Conservation (phyloP, 2,888 invertebrate genomes). For the Campopleginae sp. region DNA sequence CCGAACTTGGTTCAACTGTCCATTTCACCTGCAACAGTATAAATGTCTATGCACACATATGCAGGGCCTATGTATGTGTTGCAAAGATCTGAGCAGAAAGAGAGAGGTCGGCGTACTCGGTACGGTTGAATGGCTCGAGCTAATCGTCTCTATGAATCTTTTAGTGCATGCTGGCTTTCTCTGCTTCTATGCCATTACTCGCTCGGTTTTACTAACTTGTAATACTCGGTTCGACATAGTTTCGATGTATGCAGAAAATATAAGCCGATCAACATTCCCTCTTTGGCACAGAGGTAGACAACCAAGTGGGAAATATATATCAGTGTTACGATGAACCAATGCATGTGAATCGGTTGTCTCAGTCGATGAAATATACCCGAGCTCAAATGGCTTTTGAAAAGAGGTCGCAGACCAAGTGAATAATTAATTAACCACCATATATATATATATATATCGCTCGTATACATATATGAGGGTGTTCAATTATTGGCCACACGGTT, state of each 20-base stretch:
- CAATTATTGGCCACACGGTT: conserved; percentile 23
- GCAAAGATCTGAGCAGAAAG: conserved; percentile 45
- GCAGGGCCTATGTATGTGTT: conserved; percentile 11
- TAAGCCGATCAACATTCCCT: neutral
- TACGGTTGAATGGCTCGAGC: conserved; percentile 57
- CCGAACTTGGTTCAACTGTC: neutral
- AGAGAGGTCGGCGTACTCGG: conserved; percentile 60
- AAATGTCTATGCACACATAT: neutral
- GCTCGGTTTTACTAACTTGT: conserved; percentile 43
- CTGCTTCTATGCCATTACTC: conserved; percentile 52
- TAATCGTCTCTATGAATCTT: conserved; percentile 69
- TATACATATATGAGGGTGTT: neutral
- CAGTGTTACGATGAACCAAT: conserved; percentile 2
- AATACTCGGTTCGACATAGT: conserved; percentile 32
- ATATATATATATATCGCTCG: conserved; percentile 24
- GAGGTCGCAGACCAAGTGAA: conserved; percentile 35
- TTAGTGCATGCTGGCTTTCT: conserved; percentile 64
- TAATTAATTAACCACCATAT: conserved; percentile 44
- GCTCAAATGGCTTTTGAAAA: conserved; percentile 19
- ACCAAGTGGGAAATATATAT: neutral
- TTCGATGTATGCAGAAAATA: neutral
- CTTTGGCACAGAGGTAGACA: neutral
- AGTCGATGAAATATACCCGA: conserved; percentile 31
- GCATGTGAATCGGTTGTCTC: conserved; percentile 26
- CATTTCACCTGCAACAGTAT: conserved; percentile 5